These are phyloP conservation scores for Petromus typicus DNA, from an alignment of 2,113 vertebrate genomes.

Conservation along the genomic window DNA sequence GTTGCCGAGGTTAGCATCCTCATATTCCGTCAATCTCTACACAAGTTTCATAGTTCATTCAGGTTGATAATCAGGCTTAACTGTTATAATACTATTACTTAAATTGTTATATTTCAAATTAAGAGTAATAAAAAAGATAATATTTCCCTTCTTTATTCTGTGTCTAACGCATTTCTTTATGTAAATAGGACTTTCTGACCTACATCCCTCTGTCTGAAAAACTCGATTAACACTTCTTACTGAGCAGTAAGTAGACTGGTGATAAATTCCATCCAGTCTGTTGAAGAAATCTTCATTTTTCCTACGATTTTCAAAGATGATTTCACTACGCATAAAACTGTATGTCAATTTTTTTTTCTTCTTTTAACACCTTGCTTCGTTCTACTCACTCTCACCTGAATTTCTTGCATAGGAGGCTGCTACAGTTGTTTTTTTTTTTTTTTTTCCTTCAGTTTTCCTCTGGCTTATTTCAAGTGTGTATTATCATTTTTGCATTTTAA, in stretches of 20 bases:
- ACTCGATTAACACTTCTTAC: neutral
- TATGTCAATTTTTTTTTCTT: neutral
- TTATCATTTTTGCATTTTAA: neutral
- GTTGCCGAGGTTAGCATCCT: neutral
- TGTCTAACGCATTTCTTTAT: neutral
- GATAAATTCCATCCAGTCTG: neutral
- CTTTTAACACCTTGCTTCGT: neutral
- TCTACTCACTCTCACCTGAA: neutral
- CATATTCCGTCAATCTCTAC: neutral
- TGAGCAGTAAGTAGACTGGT: neutral
- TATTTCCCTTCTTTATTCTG: neutral
- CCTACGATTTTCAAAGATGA: neutral
- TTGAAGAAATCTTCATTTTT: neutral
- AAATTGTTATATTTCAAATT: neutral
- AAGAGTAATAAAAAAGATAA: neutral
- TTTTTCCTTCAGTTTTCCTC: neutral
- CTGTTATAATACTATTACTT: neutral
- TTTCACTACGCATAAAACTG: neutral
- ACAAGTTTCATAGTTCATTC: neutral
- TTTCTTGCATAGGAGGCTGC: neutral
- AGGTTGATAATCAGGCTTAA: neutral
- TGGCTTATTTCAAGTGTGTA: neutral
- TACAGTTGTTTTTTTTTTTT: neutral
- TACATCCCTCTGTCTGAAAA: neutral
- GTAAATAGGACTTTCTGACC: neutral